These are phyloP conservation scores for Acipenser transmontanus DNA, from an alignment of 2,797 vertebrate species.

Conservation along the genomic window DNA sequence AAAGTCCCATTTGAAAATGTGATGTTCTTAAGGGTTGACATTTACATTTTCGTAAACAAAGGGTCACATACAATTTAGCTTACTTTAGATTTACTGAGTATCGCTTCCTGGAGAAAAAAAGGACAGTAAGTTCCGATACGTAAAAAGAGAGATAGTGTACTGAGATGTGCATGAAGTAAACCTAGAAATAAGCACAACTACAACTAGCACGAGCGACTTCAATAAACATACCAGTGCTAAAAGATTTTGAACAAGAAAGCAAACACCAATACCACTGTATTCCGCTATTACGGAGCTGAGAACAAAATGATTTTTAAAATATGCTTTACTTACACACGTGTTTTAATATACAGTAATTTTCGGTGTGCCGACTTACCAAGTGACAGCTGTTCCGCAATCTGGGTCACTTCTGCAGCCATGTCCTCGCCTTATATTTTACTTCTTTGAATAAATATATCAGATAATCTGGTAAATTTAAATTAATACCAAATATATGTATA, in stretches of 20 bases:
- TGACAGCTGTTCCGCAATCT: constrained; percentile 22
- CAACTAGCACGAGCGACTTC: no score
- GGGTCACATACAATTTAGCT: no score
- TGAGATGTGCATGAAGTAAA: no score
- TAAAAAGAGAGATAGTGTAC: no score
- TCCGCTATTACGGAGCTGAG: constrained; percentile 3
- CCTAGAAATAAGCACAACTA: no score
- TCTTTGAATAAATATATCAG: neutral
- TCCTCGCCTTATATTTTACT: neutral
- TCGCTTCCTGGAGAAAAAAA: no score
- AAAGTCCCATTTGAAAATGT: no score
- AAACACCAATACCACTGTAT: neutral
- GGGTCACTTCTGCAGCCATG: constrained; percentile 26
- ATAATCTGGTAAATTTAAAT: neutral
- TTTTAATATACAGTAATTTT: neutral
- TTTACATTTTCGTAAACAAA: no score
- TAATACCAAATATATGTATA: neutral
- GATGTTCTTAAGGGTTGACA: no score
- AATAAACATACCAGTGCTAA: neutral
- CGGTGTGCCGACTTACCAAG: constrained; percentile 25
- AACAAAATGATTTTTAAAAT: neutral
- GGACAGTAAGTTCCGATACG: no score
- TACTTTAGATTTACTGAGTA: no score
- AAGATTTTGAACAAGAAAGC: neutral
- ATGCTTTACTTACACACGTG: constrained; percentile 28